Conservation (phyloP, 2,797 vertebrate genomes). For the Champsocephalus esox region DNA sequence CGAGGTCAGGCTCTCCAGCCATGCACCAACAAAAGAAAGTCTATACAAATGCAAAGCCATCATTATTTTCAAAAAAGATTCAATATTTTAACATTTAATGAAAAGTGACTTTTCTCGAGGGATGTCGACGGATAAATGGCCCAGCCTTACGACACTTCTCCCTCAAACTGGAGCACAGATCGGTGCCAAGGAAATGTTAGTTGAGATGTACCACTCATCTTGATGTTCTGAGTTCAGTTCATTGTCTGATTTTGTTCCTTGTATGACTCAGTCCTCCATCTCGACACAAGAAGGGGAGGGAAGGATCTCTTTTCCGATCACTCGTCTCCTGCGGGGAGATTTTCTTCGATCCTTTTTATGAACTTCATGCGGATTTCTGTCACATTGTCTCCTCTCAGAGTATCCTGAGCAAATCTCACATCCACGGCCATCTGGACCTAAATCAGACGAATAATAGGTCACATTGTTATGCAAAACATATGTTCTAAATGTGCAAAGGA, state of each 20-base stretch:
- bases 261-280: constrained; percentile 18
- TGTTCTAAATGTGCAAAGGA: background rate
- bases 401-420: constrained; percentile 95
- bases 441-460: constrained; percentile 12
- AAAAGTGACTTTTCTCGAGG: constrained; percentile 9
- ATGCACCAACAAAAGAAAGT: background rate
- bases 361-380: constrained; percentile 99
- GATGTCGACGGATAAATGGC: constrained; percentile 27
- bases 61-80: constrained; percentile 7
- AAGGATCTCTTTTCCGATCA: constrained; percentile 62
- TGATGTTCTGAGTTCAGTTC: constrained; percentile 21
- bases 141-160: background rate
- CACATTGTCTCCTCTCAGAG: constrained; percentile 94
- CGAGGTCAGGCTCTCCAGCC: constrained; percentile 19
- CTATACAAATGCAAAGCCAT: constrained; percentile 15
- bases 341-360: constrained; percentile 98
- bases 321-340: constrained; percentile 95
- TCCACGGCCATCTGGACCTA: constrained; percentile 99
- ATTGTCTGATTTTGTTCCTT: constrained; percentile 39
- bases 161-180: background rate
- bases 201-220: background rate
- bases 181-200: background rate
- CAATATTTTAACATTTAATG: background rate
- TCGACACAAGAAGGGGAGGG: constrained; percentile 37
- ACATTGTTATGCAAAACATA: background rate